These are phyloP conservation scores for Sparus aurata DNA, from an alignment of 2,797 vertebrate species.

Conservation along the genomic window DNA sequence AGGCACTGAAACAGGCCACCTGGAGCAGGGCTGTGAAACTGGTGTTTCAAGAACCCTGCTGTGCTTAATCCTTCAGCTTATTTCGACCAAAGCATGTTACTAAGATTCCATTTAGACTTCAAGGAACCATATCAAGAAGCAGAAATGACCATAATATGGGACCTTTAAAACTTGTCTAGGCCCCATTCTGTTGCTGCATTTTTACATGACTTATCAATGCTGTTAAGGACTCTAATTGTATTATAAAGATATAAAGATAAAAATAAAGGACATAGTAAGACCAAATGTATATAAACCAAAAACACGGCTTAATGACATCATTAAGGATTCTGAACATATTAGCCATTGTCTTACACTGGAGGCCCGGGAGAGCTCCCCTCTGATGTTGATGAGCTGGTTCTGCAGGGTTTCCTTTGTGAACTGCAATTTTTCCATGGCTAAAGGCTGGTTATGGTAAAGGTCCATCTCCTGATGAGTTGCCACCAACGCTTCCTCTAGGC, in stretches of 20 bases:
- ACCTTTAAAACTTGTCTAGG: no score
- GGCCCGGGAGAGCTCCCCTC: conserved; percentile 95
- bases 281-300: not conserved
- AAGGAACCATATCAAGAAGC: no score
- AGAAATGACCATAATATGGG: no score
- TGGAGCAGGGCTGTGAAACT: no score
- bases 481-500: conserved; percentile 93
- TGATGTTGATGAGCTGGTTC: conserved; percentile 96
- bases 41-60: no score
- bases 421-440: conserved; percentile 90
- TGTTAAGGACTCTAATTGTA: not conserved
- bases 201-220: not conserved
- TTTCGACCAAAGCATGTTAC: no score
- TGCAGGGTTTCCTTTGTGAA: conserved; percentile 95
- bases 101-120: no score
- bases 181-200: not conserved
- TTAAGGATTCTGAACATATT: not conserved
- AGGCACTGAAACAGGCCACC: no score
- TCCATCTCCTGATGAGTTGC: conserved; percentile 96
- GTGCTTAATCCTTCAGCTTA: no score
- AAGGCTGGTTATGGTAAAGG: conserved; percentile 90
- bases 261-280: not conserved
- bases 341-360: conserved; percentile 87
- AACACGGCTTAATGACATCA: not conserved
- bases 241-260: not conserved